Evolutionary conservation across 2,888 invertebrate genomes (phyloP).

Genomic region (Sinelater perroti): DNA sequence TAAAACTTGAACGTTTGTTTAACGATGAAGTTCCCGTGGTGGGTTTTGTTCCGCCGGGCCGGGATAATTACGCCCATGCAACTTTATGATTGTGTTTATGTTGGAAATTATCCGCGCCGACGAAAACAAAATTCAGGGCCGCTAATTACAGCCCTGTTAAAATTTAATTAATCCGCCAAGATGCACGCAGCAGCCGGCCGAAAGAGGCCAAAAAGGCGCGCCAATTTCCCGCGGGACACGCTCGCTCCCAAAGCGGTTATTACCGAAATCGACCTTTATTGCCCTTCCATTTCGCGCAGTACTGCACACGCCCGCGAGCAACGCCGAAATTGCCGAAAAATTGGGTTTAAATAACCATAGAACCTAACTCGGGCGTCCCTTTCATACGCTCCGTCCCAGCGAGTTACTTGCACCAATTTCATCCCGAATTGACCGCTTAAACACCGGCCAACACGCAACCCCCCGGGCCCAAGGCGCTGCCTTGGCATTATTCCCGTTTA

Average conservation of each 20-base stretch:
- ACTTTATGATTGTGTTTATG: background rate
- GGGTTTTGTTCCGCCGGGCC: conserved; percentile 2
- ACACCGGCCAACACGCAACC: conserved; percentile 21
- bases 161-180: no score
- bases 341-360: conserved; percentile 15
- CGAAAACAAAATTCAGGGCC: no score
- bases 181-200: no score
- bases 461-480: conserved; percentile 15
- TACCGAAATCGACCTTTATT: conserved; percentile 16
- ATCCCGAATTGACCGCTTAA: conserved; percentile 8
- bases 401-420: background rate
- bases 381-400: conserved; percentile 3
- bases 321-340: conserved; percentile 8
- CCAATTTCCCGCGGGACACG: no score
- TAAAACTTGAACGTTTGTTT: conserved; percentile 12
- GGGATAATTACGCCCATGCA: background rate
- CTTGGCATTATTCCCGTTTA: conserved; percentile 19
- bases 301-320: conserved; percentile 11
- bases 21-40: conserved; percentile 4
- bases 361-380: background rate
- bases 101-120: no score
- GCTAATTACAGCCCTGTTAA: no score
- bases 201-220: no score
- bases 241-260: conserved; percentile 17
- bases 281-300: background rate